Evolutionary conservation across 1,140 invertebrate genomes (phyloP).

Genomic region (Acromyrmex heyeri): DNA sequence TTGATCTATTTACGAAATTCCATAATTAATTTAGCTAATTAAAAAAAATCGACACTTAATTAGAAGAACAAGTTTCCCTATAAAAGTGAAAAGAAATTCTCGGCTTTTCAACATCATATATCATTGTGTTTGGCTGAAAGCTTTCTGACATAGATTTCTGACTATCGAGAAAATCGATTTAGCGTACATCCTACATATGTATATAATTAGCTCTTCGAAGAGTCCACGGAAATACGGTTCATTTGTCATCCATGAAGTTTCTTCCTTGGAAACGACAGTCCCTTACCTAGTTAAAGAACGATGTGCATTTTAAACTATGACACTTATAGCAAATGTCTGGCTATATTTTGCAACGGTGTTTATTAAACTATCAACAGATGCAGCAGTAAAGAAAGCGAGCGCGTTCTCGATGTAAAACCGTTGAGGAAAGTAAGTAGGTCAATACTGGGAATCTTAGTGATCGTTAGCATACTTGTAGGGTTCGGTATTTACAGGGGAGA

Average conservation of each 20-base stretch:
- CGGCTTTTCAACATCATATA: constrained; percentile 63
- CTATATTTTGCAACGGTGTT: constrained; percentile 56
- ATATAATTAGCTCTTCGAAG: constrained; percentile 55
- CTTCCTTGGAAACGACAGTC: background rate
- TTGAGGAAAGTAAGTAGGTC: constrained; percentile 68
- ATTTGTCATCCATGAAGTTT: constrained; percentile 47
- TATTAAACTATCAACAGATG: constrained; percentile 68
- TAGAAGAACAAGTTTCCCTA: constrained; percentile 31
- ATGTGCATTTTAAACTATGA: constrained; percentile 31
- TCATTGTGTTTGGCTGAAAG: constrained; percentile 50
- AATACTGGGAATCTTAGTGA: constrained; percentile 64
- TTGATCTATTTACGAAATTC: background rate
- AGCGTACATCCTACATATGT: constrained; percentile 15
- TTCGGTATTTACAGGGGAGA: constrained; percentile 66
- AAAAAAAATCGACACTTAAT: constrained; percentile 61
- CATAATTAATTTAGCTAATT: constrained; percentile 37
- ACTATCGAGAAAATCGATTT: constrained; percentile 35
- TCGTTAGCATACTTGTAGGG: constrained; percentile 67
- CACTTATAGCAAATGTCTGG: constrained; percentile 61
- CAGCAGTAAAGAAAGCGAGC: constrained; percentile 63
- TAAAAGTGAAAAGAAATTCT: constrained; percentile 58
- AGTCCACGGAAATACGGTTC: constrained; percentile 33
- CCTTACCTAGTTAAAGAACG: background rate
- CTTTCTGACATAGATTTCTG: constrained; percentile 33
- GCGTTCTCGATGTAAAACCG: constrained; percentile 50